Base-by-base conservation (phyloP, 1,140 invertebrate species). In the Aphis craccivora region DNA sequence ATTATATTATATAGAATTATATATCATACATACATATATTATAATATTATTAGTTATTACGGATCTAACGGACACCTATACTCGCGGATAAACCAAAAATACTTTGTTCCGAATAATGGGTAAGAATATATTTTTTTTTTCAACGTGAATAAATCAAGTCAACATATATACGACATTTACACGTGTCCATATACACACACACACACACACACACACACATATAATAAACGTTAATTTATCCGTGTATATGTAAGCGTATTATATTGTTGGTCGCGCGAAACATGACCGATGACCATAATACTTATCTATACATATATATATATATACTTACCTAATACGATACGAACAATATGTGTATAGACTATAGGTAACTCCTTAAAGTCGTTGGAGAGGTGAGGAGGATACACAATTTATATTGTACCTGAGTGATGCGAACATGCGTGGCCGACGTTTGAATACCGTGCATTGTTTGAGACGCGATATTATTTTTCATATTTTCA, bases 381-480 rank as follows among this genome's bases (percentile, higher is more conserved):
- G 60, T 76, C 60, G 14, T n/a, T n/a, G 60, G 30, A 53, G 30
- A 76, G 11, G 60, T n/a, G 60, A 76, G n/a, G 60, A 30, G n/a
- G n/a, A n/a, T 76, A 76, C 22, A 76, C 11, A 67, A 35, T 76
- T 76, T n/a, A 67, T 18, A 67, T 67, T 67, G n/a, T 67, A 67
- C 60, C 4, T 30, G 55, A 67, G 30, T 76, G 60, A 76, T 43
- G 23, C 83, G 23, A 25, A 40, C 37, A 43, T 25, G 83, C 83
- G 83, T 40, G 83, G 37, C 83, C 83, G 83, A 86, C 83, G 83
- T 87, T 87, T 87, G 84, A 87, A 30, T 45, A 48, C 30, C 40
- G 81, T 35, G 40, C 81, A 83, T 83, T 83, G 81, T 83, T 83
- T 40, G 81, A 40, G 20, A 83, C 81, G 81, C 60, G 60, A 76